Conservation (phyloP, 2,888 invertebrate species). For the Mermis nigrescens region DNA sequence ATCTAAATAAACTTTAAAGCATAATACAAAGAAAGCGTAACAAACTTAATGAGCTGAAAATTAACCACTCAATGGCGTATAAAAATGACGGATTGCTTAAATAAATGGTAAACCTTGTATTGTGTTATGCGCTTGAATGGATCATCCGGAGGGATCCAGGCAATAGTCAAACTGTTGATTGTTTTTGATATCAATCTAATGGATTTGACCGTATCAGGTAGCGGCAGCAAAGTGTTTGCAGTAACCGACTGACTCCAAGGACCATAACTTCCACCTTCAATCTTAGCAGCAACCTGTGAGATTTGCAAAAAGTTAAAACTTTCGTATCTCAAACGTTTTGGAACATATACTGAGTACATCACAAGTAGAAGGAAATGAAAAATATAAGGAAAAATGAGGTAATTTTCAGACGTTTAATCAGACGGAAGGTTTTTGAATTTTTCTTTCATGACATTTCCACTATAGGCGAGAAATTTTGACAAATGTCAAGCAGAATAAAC, state of each 20-base stretch:
- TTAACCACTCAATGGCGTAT: too few species aligned
- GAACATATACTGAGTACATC: background rate
- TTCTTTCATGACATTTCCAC: too few species aligned
- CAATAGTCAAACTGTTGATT: constrained; percentile 26
- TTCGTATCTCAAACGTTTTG: background rate
- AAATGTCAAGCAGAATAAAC: too few species aligned
- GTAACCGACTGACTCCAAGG: constrained; percentile 25
- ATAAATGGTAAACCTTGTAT: constrained; percentile 11
- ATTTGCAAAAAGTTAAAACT: constrained; percentile 1
- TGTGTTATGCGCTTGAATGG: constrained; percentile 13
- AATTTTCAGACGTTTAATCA: background rate
- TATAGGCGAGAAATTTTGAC: too few species aligned
- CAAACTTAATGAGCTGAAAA: too few species aligned
- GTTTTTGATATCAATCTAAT: constrained; percentile 29
- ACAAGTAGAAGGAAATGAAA: background rate
- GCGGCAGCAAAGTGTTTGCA: constrained; percentile 29
- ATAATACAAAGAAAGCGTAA: too few species aligned
- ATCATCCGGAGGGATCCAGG: constrained; percentile 28
- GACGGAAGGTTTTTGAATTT: too few species aligned
- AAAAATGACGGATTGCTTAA: too few species aligned
- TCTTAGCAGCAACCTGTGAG: constrained; percentile 20
- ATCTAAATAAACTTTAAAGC: too few species aligned
- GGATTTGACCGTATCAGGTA: constrained; percentile 28
- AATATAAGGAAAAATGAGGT: background rate
- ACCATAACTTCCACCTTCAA: constrained; percentile 29